Evolutionary conservation across 2,113 vertebrate species (phyloP), one percentile per base, ranked within the genome.

Genomic region (Odocoileus hemionus): DNA sequence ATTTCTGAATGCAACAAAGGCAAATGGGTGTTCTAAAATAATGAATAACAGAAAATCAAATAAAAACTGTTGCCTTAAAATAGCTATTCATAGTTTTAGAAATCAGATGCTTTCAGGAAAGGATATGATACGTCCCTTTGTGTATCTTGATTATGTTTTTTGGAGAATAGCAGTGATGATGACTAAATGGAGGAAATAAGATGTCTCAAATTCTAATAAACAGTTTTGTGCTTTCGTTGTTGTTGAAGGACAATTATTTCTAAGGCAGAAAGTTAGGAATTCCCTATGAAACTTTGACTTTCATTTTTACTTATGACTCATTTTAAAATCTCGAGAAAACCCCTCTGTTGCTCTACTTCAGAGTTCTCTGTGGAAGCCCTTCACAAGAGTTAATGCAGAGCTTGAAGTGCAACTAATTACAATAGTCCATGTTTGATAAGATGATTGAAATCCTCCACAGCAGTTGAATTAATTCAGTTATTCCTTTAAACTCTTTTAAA

Each of bases 311-410:
- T 70, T 61, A 91, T 76, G 33, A 45, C 7, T 93, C 43, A 60
- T 55, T 60, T 79, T 58, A 93, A 93, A 16, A 12, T 91, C 64
- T 91, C 54, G 64, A 74, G 90, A 86, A 83, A 86, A 82, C 25
- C n/a, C 6, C 7, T 52, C 7, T 39, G 55, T n/a, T 30, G 10
- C 4, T 92, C 23, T 60, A 9, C 54, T 87, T 54, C 36, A 52
- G 57, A 90, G 45, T 95, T 95, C 19, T 70, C n/a, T 91, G 5
- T 86, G 50, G 79, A 97, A 96, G 43, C 74, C 39, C 61, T 91
- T 88, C 33, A 28, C 36, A 80, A 57, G 43, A 74, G 61, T 93
- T 64, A 89, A 57, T 64, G 39, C 95, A 55, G n/a, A 82, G 94
- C 61, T 92, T 92, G 74, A 93, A 91, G 80, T 89, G 91, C 25